phyloP scores from a whole-genome alignment of 2,113 vertebrate genomes.

The Hippocampus abdominalis region DNA sequence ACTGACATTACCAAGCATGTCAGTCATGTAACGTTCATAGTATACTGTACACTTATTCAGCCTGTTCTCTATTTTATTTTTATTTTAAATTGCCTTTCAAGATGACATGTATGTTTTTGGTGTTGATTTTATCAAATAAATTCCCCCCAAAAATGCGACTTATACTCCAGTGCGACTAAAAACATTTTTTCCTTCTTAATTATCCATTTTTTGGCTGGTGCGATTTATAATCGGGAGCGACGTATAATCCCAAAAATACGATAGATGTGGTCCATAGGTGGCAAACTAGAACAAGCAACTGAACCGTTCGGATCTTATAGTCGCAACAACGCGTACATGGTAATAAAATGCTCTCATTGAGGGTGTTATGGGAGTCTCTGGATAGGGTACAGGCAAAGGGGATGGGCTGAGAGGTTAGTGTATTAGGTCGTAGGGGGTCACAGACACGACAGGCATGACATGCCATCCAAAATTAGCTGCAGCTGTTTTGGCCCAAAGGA shows the following conservation, averaged over 20 bases:
- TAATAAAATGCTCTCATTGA: conserved; percentile 21
- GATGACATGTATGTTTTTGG: not conserved
- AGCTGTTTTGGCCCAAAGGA: conserved; percentile 56
- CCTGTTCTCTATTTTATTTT: too few species aligned
- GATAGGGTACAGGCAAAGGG: conserved; percentile 6
- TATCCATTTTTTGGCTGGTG: too few species aligned
- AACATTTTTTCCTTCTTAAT: too few species aligned
- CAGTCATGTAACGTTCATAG: too few species aligned
- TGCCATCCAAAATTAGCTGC: conserved; percentile 66
- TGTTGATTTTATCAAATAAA: too few species aligned
- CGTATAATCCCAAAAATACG: too few species aligned
- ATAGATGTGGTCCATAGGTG: not conserved
- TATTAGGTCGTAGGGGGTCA: conserved; percentile 32
- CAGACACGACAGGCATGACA: conserved; percentile 41
- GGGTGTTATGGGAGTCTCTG: conserved; percentile 41
- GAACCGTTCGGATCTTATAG: conserved; percentile 2
- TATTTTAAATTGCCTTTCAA: not conserved
- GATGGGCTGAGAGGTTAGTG: conserved; percentile 26
- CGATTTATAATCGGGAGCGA: too few species aligned
- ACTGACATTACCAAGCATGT: too few species aligned
- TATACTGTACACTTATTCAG: too few species aligned
- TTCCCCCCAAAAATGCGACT: too few species aligned
- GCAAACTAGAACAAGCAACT: not conserved
- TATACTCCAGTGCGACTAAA: too few species aligned
- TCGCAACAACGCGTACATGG: not conserved